Conservation (phyloP, 2,888 invertebrate genomes). For the Dysmachus trigonus region DNA sequence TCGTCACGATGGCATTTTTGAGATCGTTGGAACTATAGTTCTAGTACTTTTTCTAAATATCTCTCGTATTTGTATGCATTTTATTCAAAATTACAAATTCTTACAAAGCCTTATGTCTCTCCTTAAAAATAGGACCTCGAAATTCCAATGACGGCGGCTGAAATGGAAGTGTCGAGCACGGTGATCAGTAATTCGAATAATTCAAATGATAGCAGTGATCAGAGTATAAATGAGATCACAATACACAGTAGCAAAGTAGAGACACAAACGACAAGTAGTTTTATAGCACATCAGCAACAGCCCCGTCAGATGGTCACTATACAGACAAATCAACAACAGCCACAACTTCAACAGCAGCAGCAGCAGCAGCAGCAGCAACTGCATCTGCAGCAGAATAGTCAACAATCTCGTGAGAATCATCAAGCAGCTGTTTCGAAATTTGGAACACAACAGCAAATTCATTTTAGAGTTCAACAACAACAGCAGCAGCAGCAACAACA, state of each 20-base stretch:
- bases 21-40: background rate
- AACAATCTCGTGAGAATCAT: conserved; percentile 28
- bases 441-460: conserved; percentile 48
- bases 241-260: conserved; percentile 23
- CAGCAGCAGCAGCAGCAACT: conserved; percentile 51
- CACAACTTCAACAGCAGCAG: conserved; percentile 54
- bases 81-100: background rate
- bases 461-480: conserved; percentile 47
- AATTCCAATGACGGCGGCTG: conserved; percentile 70
- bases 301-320: conserved; percentile 49
- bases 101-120: background rate
- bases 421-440: conserved; percentile 34
- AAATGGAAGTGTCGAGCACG: conserved; percentile 70
- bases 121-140: conserved; percentile 66
- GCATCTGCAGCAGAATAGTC: background rate
- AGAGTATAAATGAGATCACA: conserved; percentile 38
- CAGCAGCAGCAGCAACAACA: conserved; percentile 49
- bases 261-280: conserved; percentile 59
- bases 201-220: conserved; percentile 44
- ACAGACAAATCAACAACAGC: conserved; percentile 52
- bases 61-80: background rate
- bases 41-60: background rate
- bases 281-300: conserved; percentile 57
- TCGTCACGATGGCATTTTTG: background rate
- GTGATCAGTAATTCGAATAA: conserved; percentile 55